Conservation (phyloP, 1,140 invertebrate genomes). For the Megalonaias nervosa region DNA sequence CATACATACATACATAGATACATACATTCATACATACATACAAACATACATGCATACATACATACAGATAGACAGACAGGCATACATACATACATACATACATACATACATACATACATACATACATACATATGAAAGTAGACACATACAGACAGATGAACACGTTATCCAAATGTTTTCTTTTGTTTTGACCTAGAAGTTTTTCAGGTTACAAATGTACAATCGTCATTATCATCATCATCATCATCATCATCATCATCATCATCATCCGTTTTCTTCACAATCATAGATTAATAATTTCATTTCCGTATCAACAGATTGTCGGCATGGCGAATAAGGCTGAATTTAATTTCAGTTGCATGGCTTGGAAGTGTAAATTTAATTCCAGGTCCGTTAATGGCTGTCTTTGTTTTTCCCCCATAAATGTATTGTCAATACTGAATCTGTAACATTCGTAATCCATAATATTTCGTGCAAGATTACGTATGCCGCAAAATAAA, state of each 20-base stretch:
- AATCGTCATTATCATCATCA: conserved; percentile 28
- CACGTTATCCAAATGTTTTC: no score
- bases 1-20: conserved; percentile 2
- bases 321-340: no score
- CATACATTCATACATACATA: conserved; percentile 6
- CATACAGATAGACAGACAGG: background rate
- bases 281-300: background rate
- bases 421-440: no score
- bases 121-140: background rate
- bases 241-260: conserved; percentile 32
- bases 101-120: background rate
- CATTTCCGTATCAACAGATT: background rate
- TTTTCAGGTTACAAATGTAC: background rate
- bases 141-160: no score
- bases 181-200: no score
- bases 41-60: conserved; percentile 7
- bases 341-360: no score
- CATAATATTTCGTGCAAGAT: no score
- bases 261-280: conserved; percentile 21
- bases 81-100: background rate
- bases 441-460: no score
- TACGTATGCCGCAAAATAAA: no score
- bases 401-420: no score
- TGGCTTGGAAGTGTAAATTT: no score
- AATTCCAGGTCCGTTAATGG: no score